phyloP scores from a whole-genome alignment of 1,140 invertebrate species.

The Zaprionus africanus region DNA sequence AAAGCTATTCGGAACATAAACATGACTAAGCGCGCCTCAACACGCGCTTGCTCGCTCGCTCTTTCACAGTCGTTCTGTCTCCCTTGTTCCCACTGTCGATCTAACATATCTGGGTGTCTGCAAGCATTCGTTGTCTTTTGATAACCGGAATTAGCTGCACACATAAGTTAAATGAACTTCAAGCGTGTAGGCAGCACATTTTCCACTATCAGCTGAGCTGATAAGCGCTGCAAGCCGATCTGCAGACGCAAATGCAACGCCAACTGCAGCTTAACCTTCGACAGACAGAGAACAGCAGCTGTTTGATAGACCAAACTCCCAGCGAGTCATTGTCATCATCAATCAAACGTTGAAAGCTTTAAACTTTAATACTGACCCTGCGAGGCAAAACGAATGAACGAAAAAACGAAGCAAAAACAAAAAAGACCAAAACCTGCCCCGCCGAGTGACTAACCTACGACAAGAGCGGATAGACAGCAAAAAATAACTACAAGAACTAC shows the following conservation, averaged over 20 bases:
- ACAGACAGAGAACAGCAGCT: constrained; percentile 36
- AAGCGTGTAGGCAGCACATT: constrained; percentile 12
- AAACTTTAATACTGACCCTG: constrained; percentile 30
- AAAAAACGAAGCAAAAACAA: constrained; percentile 21
- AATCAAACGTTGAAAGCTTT: constrained; percentile 48
- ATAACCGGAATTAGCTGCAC: constrained; percentile 34
- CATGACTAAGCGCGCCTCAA: constrained; percentile 24
- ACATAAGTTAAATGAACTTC: constrained; percentile 34
- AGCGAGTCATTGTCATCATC: constrained; percentile 67
- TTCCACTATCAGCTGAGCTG: constrained; percentile 27
- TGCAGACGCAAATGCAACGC: constrained; percentile 37
- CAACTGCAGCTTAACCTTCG: constrained; percentile 60
- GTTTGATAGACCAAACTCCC: constrained; percentile 37
- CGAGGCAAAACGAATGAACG: constrained; percentile 29
- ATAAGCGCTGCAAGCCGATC: constrained; percentile 5
- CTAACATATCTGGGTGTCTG: neutral
- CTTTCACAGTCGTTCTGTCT: neutral
- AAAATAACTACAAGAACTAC: constrained; percentile 22
- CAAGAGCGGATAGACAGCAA: constrained; percentile 66
- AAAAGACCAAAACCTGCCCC: constrained; percentile 49
- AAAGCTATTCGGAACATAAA: constrained; percentile 13
- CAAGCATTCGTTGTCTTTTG: constrained; percentile 17
- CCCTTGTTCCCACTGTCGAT: neutral
- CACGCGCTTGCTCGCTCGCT: neutral
- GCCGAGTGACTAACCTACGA: constrained; percentile 75